Evolutionary conservation across 2,797 vertebrate species (phyloP), one percentile per base, ranked within the genome.

Genomic region (Avahi laniger): DNA sequence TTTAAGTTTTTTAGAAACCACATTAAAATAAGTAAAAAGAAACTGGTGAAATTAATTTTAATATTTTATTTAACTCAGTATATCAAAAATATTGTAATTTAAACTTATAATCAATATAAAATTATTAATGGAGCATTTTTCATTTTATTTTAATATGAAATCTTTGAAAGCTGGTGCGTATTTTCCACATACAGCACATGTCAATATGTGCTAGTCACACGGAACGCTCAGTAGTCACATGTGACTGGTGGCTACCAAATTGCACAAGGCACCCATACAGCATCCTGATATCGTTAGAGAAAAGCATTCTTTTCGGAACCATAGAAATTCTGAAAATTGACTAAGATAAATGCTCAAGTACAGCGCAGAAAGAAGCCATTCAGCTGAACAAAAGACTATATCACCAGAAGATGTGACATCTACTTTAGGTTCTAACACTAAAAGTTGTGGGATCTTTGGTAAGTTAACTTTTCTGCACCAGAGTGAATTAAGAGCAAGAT

Each of bases 11-110:
- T 41, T 79, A 78, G 5, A 94, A 79, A 8, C 50, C 59, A 70
- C 13, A 30, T 24, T 52, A 94, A 91, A 86, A 38, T 63, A 91
- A 76, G 14, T 80, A 76, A 93, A 94, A 93, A 61, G 41, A 90
- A 90, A 87, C 7, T 87, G 10, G 24, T 72, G 9, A 63, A 69
- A 91, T 80, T 79, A 65, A 75, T 93, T 91, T 95, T 81, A 69
- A 54, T 50, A 54, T 76, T 89, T 89, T 87, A 24, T 90, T 86
- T 78, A 61, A 70, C 7, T n/a, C 52, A 91, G 22, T 24, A 26
- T 80, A 59, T 61, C 81, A 1, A 86, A 88, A 92, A 54, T 82
- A 28, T 59, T 59, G 61, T 63, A 14, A 81, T 86, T 80, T 83
- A 83, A 92, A 48, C 24, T n/a, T 93, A 1, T 24, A 92, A 92